A percentile compares a stretch with the other conserved stretches of the same genome.
These are phyloP conservation scores for Hippocampus guttulatus DNA, from an alignment of 2,113 vertebrate genomes.

Conservation along the genomic window DNA sequence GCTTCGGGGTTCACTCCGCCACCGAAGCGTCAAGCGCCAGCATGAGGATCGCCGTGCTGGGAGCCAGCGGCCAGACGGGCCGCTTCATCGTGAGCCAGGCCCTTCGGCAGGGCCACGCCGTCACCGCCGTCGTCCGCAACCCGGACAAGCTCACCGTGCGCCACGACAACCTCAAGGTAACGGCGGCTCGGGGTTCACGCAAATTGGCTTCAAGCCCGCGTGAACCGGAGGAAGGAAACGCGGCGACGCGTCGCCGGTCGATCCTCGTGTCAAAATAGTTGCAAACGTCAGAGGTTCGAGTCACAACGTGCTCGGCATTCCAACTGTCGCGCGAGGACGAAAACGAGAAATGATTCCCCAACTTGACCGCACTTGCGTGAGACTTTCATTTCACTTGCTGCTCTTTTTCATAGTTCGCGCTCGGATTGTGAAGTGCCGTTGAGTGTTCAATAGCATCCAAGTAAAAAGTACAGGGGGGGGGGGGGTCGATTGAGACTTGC, in stretches of 20 bases:
- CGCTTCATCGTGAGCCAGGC: conserved; percentile 71
- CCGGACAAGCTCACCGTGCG: conserved; percentile 63
- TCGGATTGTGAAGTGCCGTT: no score
- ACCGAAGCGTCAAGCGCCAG: conserved; percentile 18
- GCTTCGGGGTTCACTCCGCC: background rate
- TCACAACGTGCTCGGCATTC: no score
- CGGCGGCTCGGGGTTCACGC: conserved; percentile 19
- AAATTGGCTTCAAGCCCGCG: background rate
- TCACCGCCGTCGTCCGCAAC: conserved; percentile 75
- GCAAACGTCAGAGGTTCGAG: no score
- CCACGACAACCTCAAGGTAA: conserved; percentile 72
- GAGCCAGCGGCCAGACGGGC: conserved; percentile 77
- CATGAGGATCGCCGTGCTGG: conserved; percentile 76
- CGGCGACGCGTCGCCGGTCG: background rate
- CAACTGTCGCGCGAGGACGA: no score
- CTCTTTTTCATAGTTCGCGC: no score
- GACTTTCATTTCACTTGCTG: no score
- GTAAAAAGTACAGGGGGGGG: background rate
- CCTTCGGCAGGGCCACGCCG: conserved; percentile 70
- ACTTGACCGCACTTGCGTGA: no score
- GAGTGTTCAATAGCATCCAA: background rate
- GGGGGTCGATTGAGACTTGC: background rate
- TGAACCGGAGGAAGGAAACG: background rate
- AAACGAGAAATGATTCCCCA: no score
- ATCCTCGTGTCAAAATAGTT: background rate